Conservation (phyloP, 2,797 vertebrate species). For the Pyrocephalus nanus region DNA sequence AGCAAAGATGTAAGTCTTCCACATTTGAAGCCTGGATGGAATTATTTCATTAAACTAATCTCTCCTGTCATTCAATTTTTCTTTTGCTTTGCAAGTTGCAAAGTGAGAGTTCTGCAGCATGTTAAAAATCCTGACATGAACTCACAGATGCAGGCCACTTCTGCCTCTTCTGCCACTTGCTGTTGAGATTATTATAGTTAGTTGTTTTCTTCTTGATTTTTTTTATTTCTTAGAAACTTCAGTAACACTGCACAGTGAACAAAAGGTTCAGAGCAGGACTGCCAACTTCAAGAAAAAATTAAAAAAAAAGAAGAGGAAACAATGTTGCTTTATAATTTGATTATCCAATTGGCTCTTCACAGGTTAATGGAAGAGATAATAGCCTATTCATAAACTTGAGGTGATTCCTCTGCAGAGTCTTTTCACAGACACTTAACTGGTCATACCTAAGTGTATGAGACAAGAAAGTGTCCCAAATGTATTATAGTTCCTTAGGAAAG, state of each 20-base stretch:
- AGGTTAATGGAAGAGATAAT: background rate
- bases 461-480: background rate
- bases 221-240: background rate
- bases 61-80: background rate
- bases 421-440: background rate
- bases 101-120: background rate
- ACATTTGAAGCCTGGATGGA: background rate
- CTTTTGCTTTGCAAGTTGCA: background rate
- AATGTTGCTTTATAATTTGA: background rate
- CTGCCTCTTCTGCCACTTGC: background rate
- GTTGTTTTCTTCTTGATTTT: background rate
- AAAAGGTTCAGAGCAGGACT: background rate
- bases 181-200: background rate
- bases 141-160: background rate
- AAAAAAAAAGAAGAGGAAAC: no score
- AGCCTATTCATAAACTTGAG: background rate
- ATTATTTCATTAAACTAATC: background rate
- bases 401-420: background rate
- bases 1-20: background rate
- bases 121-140: background rate
- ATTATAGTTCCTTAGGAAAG: background rate
- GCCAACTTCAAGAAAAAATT: background rate
- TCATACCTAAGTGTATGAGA: fast-evolving
- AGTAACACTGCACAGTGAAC: background rate
- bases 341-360: background rate